Conservation (phyloP, 2,888 invertebrate species). For the Slavum lentiscoides region DNA sequence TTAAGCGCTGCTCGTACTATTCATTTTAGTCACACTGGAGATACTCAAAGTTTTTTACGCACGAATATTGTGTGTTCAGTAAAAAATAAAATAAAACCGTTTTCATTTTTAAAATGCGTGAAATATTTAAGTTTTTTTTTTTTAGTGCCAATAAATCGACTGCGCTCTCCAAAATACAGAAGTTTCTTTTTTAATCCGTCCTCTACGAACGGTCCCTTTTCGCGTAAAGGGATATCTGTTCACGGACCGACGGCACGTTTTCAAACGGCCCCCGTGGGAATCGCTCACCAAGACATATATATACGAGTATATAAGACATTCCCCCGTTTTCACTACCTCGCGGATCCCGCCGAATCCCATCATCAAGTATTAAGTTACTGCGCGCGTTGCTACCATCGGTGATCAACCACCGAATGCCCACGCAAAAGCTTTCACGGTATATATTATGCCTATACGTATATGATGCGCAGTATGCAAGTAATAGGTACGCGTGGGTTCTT, state of each 20-base stretch:
- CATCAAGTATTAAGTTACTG: conserved; percentile 48
- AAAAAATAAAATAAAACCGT: neutral
- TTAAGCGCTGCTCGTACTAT: neutral
- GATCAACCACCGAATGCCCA: conserved; percentile 26
- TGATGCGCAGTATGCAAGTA: too few relatives aligned
- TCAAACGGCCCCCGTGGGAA: conserved; percentile 30
- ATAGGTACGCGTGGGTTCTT: too few relatives aligned
- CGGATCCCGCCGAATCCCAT: conserved; percentile 6
- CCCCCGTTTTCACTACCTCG: neutral
- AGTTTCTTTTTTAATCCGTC: neutral
- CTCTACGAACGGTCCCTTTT: conserved; percentile 13
- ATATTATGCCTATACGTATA: too few relatives aligned
- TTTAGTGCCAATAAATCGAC: neutral
- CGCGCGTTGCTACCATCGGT: neutral
- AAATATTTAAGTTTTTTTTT: conserved; percentile 7
- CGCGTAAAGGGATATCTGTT: conserved; percentile 26
- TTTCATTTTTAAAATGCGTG: neutral
- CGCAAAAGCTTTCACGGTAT: conserved; percentile 10
- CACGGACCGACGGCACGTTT: conserved; percentile 20
- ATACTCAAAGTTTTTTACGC: neutral
- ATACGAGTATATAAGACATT: conserved; percentile 14
- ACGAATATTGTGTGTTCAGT: neutral
- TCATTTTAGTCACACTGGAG: neutral
- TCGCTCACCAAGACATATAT: neutral
- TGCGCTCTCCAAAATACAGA: conserved; percentile 4